Percentiles rank a stretch among this genome's conserved stretches.
Evolutionary conservation across 2,888 invertebrate genomes (phyloP).

Genomic region (Erebia ligea): DNA sequence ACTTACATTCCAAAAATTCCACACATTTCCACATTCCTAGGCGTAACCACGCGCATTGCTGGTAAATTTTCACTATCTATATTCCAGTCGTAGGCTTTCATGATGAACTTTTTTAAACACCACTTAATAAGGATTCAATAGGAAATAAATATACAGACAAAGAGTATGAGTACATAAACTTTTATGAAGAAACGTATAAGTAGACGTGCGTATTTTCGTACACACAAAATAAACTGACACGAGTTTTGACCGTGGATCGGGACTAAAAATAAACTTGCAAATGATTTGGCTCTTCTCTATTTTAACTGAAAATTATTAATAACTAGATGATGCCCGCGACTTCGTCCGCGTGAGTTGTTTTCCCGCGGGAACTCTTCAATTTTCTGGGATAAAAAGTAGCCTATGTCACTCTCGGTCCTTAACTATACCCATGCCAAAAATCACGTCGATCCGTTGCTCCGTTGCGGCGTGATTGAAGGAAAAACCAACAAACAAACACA

Average conservation of each 20-base stretch:
- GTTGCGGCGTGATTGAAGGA: no score
- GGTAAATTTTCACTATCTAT: conserved; percentile 68
- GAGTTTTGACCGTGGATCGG: conserved; percentile 37
- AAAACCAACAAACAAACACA: no score
- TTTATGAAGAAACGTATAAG: not conserved
- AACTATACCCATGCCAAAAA: no score
- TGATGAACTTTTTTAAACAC: conserved; percentile 42
- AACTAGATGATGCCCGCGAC: no score
- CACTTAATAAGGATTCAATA: not conserved
- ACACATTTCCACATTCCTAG: conserved; percentile 59
- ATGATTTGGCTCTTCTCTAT: conserved; percentile 17
- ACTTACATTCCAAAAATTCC: conserved; percentile 72
- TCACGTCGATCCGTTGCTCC: no score
- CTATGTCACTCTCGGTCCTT: no score
- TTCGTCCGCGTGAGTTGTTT: no score
- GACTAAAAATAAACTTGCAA: conserved; percentile 37
- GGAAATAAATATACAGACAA: not conserved
- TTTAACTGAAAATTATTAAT: conserved; percentile 15
- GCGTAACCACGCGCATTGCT: conserved; percentile 69
- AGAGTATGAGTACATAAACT: not conserved
- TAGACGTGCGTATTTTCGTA: conserved; percentile 30
- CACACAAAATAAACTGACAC: conserved; percentile 36
- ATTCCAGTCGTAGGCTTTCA: conserved; percentile 62
- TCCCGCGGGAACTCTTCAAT: no score
- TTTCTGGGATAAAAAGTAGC: no score